Base-by-base conservation (phyloP, 2,113 vertebrate species). In the Paedocypris sp. region DNA sequence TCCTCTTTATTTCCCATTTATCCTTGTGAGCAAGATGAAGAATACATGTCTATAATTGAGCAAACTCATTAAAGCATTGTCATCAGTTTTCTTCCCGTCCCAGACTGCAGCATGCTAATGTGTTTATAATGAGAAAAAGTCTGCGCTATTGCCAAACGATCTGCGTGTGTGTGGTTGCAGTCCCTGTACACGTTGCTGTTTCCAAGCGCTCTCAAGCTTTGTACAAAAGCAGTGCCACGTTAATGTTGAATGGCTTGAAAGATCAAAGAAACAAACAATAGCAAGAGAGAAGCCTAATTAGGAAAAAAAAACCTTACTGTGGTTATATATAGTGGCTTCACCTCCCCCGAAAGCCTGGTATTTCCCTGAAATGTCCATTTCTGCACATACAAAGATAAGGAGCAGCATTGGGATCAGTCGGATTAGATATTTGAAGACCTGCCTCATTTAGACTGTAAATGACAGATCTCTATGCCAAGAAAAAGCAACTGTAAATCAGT, bases 61-160 rank as follows among this genome's bases (percentile, higher is more conserved):
- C 65, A 80, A 75, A 80, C 73, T 77, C 62, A 54, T 76, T 80
- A 78, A 74, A 81, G 28, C 58, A 64, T 52, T 66, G 43, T 54
- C 80, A 82, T 84, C 75, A 73, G 72, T 84, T 82, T 76, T 75
- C 67, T 68, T 60, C 73, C 67, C 72, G 67, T 73, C 57, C 73
- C 74, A 57, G 60, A 67, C 60, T 73, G 16, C 23, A 22, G 48
- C 32, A 9, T 11, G n/a, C 66, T 82, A 79, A 82, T 84, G 74
- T 61, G 74, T 67, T 73, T 52, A 75, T 81, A 76, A 82, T 79
- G 72, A 75, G 42, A 42, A 28, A 50, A 47, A 48, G 38, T 18
- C 22, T 25, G 33, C 13, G 22, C 64, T 68, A 67, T 66, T 72
- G 42, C 53, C 71, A 74, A 75, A 72, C 70, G 13, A 54, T 75